Evolutionary conservation across 2,888 invertebrate genomes (phyloP).

Genomic region (Oegoconia quadripuncta): DNA sequence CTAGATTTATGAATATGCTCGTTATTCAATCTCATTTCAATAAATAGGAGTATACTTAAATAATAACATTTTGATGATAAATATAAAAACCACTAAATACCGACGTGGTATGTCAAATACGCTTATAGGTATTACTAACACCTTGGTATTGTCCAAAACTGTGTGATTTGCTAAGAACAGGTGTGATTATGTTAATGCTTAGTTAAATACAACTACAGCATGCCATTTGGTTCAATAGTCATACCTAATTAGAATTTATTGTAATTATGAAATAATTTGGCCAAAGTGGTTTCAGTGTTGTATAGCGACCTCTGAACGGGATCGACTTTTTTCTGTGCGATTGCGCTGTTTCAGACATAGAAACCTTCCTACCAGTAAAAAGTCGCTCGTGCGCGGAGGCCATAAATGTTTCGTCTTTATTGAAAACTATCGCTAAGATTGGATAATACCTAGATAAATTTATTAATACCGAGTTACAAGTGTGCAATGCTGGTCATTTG

Average conservation of each 20-base stretch:
- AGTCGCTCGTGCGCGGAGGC: too few relatives aligned
- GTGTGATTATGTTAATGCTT: too few relatives aligned
- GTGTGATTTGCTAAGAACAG: too few relatives aligned
- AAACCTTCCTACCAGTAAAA: too few relatives aligned
- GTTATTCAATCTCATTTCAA: conserved; percentile 48
- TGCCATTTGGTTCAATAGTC: conserved; percentile 4
- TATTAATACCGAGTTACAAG: conserved; percentile 71
- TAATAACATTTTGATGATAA: conserved; percentile 9
- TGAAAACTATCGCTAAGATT: conserved; percentile 71
- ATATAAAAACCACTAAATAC: conserved; percentile 1
- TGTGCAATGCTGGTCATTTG: conserved; percentile 78
- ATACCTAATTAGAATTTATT: conserved; percentile 23
- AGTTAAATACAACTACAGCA: too few relatives aligned
- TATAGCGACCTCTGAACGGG: too few relatives aligned
- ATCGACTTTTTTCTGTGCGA: too few relatives aligned
- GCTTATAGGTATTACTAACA: conserved; percentile 4
- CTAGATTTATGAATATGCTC: conserved; percentile 47
- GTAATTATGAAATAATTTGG: conserved; percentile 32
- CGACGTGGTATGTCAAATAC: conserved; percentile 5
- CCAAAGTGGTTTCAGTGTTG: conserved; percentile 59
- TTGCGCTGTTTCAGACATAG: too few relatives aligned
- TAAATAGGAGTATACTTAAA: conserved; percentile 31
- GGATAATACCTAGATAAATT: conserved; percentile 69
- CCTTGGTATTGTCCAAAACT: conserved; percentile 6
- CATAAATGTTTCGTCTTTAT: conserved; percentile 64